Conservation (phyloP, 2,113 vertebrate genomes). For the Gambusia affinis region DNA sequence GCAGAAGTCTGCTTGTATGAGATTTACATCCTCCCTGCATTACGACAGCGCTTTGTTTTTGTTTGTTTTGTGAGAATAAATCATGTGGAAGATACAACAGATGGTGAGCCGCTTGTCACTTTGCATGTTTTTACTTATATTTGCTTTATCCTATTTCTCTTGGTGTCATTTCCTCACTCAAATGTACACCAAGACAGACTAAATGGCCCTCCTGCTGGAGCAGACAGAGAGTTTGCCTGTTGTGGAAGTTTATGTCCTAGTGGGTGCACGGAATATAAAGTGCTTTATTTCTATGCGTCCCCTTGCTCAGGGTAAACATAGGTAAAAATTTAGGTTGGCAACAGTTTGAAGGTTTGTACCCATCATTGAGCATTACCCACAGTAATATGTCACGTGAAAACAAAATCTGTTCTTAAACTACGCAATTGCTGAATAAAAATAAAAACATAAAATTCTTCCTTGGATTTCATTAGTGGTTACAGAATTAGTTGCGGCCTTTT, state of each 20-base stretch:
- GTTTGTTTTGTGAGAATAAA: slow-evolving; percentile 1
- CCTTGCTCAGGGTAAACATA: slow-evolving; percentile 18
- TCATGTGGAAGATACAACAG: slow-evolving; percentile 1
- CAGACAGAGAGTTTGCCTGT: slow-evolving; percentile 36
- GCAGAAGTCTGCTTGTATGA: neutral
- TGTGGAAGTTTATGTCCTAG: slow-evolving; percentile 24
- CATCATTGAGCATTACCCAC: slow-evolving; percentile 2
- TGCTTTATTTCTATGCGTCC: slow-evolving; percentile 25
- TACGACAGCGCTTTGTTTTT: neutral
- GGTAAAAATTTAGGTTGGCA: slow-evolving; percentile 14
- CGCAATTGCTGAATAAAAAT: neutral
- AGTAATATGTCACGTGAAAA: neutral
- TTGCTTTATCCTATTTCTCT: slow-evolving; percentile 22
- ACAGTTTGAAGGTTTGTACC: slow-evolving; percentile 8
- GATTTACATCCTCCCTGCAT: neutral
- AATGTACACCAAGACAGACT: slow-evolving; percentile 13
- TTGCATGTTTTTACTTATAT: slow-evolving; percentile 5
- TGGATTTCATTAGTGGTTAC: neutral
- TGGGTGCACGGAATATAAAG: slow-evolving; percentile 41
- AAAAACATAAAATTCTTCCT: neutral
- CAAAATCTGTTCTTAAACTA: slow-evolving; percentile 9
- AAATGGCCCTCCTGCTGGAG: slow-evolving; percentile 23
- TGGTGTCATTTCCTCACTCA: slow-evolving; percentile 20
- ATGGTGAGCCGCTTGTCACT: neutral
- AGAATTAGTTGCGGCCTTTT: neutral